Evolutionary conservation across 2,888 invertebrate species (phyloP).

Genomic region (Drosophila multiciliata): DNA sequence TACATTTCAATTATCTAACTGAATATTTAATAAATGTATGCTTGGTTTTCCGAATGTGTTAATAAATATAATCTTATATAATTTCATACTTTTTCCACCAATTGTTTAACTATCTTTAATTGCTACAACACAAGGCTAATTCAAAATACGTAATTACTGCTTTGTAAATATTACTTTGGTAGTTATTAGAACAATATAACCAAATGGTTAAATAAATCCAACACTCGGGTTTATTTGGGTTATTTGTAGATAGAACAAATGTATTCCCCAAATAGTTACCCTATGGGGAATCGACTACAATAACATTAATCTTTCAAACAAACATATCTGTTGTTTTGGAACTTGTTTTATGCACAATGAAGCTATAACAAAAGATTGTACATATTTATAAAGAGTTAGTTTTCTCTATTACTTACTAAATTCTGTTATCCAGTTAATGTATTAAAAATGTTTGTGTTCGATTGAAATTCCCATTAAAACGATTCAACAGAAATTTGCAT

Average conservation of each 20-base stretch:
- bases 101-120: neutral
- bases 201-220: neutral
- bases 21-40: conserved; percentile 17
- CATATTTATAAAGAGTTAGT: neutral
- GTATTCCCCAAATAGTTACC: neutral
- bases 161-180: conserved; percentile 15
- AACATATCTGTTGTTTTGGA: neutral
- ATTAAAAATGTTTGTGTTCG: neutral
- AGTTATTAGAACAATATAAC: conserved; percentile 1
- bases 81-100: neutral
- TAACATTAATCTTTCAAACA: neutral
- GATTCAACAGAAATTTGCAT: neutral
- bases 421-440: neutral
- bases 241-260: neutral
- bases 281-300: neutral
- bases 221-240: neutral
- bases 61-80: conserved; percentile 27
- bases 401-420: neutral
- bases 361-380: neutral
- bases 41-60: conserved; percentile 19
- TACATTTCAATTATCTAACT: conserved; percentile 20
- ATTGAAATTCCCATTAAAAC: conserved; percentile 1
- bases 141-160: conserved; percentile 1
- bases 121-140: neutral
- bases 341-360: neutral